Evolutionary conservation across 2,113 vertebrate species (phyloP).

Genomic region (Ramphastos sulfuratus): DNA sequence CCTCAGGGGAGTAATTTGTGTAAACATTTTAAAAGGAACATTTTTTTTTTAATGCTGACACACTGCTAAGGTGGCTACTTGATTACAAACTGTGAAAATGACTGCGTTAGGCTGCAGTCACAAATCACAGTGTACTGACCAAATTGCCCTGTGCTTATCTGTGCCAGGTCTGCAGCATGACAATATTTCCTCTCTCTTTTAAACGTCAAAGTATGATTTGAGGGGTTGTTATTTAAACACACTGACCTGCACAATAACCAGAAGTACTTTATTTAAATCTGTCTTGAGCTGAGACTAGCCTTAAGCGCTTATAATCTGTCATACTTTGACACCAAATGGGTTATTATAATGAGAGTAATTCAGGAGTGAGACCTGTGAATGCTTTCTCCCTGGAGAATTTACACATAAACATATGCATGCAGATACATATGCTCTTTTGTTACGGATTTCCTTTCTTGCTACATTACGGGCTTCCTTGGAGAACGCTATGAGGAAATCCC

Average conservation of each 20-base stretch:
- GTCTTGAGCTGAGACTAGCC: slow-evolving; percentile 46
- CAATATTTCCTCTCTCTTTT: slow-evolving; percentile 55
- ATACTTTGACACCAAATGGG: slow-evolving; percentile 55
- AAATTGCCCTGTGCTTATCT: slow-evolving; percentile 47
- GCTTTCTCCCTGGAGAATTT: slow-evolving; percentile 43
- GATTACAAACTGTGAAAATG: slow-evolving; percentile 52
- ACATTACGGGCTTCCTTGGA: slow-evolving; percentile 3
- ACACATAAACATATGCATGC: slow-evolving; percentile 35
- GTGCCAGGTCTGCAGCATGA: slow-evolving; percentile 46
- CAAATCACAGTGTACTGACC: slow-evolving; percentile 57
- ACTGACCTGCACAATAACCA: slow-evolving; percentile 62
- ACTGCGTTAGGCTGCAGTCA: slow-evolving; percentile 29
- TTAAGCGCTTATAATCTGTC: slow-evolving; percentile 60
- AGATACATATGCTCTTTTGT: slow-evolving; percentile 20
- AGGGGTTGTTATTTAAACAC: slow-evolving; percentile 62
- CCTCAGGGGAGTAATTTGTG: slow-evolving; percentile 36
- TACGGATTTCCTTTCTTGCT: slow-evolving; percentile 5
- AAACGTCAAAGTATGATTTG: slow-evolving; percentile 60
- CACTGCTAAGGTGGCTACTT: slow-evolving; percentile 45
- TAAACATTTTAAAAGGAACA: slow-evolving; percentile 50
- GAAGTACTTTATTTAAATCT: slow-evolving; percentile 62
- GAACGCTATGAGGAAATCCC: not conserved
- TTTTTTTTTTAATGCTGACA: slow-evolving; percentile 56
- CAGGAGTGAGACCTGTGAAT: slow-evolving; percentile 20
- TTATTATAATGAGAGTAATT: slow-evolving; percentile 63